These are phyloP conservation scores for Cephus rjabovi DNA, from an alignment of 2,888 invertebrate genomes.

Conservation along the genomic window DNA sequence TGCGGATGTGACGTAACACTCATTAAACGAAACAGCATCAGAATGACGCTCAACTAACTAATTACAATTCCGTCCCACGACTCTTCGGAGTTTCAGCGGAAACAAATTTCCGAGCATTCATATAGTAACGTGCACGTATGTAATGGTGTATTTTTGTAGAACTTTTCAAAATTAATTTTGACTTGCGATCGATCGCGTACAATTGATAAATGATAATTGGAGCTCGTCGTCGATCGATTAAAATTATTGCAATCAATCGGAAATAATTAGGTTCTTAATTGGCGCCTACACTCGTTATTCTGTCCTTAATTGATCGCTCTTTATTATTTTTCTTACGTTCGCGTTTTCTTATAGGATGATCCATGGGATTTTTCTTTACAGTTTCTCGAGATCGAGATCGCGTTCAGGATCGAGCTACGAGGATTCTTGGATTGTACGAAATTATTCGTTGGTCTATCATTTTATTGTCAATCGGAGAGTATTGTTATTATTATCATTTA, in stretches of 20 bases:
- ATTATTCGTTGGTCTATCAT: not conserved
- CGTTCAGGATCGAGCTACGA: not conserved
- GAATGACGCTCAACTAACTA: not conserved
- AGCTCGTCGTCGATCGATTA: not conserved
- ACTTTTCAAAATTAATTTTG: not conserved
- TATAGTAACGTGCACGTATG: too few species aligned
- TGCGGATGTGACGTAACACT: not conserved
- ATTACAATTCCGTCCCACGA: not conserved
- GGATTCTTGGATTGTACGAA: not conserved
- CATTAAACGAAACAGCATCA: not conserved
- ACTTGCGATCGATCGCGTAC: not conserved
- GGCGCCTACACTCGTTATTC: not conserved
- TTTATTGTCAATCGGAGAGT: too few species aligned
- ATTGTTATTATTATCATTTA: too few species aligned
- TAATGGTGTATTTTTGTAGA: not conserved
- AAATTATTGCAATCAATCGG: not conserved
- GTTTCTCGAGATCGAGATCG: not conserved
- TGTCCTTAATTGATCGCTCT: not conserved
- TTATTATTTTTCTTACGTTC: not conserved
- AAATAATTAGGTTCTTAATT: not conserved
- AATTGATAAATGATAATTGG: not conserved
- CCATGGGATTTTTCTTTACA: not conserved
- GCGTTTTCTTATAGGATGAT: too few species aligned
- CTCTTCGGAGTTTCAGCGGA: not conserved
- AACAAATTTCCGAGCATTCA: not conserved